A percentile compares a stretch with the other conserved stretches of the same genome.
Evolutionary conservation across 2,888 invertebrate genomes (phyloP).

Genomic region (Sarcophaga variegata): DNA sequence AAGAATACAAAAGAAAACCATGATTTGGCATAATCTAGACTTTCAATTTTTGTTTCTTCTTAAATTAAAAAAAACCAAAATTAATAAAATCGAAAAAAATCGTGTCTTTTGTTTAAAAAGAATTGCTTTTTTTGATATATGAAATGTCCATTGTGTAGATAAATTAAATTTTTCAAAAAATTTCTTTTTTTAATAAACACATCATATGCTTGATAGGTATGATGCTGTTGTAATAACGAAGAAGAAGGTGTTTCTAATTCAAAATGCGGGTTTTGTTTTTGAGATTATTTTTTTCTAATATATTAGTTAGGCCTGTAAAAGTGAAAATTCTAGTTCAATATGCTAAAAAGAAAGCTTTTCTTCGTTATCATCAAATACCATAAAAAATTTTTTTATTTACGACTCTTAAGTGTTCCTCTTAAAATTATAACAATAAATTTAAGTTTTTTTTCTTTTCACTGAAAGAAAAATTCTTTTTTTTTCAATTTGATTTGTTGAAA

Average conservation of each 20-base stretch:
- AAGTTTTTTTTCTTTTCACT: conserved; percentile 1
- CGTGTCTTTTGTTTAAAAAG: conserved; percentile 14
- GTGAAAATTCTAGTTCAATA: conserved; percentile 38
- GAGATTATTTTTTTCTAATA: too few relatives aligned
- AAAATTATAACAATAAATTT: conserved; percentile 37
- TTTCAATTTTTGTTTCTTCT: conserved; percentile 23
- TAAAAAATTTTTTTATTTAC: conserved; percentile 31
- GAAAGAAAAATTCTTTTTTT: background rate
- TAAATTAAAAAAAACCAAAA: background rate
- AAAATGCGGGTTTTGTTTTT: conserved; percentile 31
- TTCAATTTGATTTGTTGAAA: too few relatives aligned
- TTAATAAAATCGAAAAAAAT: background rate
- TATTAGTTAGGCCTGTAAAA: conserved; percentile 37
- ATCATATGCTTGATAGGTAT: background rate
- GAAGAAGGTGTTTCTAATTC: conserved; percentile 19
- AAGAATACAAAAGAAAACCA: conserved; percentile 15
- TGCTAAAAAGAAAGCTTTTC: conserved; percentile 11
- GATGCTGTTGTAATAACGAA: too few relatives aligned
- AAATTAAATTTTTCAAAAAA: background rate
- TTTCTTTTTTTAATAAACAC: conserved; percentile 34
- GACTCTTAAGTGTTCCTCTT: background rate
- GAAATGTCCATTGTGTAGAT: background rate
- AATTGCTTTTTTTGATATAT: too few relatives aligned
- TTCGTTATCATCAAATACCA: conserved; percentile 11
- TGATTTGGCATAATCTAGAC: conserved; percentile 44